Evolutionary conservation across 2,888 invertebrate genomes (phyloP).

Genomic region (Dichetophora obliterata): DNA sequence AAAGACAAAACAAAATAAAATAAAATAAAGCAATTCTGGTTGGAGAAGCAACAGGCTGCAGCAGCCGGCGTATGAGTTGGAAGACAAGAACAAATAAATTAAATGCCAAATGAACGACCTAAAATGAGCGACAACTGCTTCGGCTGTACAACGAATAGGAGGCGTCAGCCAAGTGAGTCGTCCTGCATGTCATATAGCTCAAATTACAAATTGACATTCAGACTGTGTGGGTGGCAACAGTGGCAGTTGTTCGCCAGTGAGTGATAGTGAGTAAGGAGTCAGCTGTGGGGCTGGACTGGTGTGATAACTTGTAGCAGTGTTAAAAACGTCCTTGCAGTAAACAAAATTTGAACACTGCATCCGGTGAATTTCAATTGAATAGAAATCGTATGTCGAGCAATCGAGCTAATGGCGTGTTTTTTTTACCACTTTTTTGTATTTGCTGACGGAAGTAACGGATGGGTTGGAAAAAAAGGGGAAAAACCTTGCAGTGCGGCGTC

Average conservation of each 20-base stretch:
- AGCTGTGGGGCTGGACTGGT: too few relatives aligned
- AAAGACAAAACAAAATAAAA: background rate
- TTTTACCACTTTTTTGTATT: too few relatives aligned
- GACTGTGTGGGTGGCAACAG: background rate
- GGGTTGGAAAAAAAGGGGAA: too few relatives aligned
- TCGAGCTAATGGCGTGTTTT: too few relatives aligned
- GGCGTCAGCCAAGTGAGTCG: background rate
- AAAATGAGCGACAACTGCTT: background rate
- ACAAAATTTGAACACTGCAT: background rate
- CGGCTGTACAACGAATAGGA: background rate
- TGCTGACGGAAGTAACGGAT: too few relatives aligned
- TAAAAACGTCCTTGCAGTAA: background rate
- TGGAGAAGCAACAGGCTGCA: background rate
- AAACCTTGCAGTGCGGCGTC: too few relatives aligned
- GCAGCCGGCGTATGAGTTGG: background rate
- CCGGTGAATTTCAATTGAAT: background rate
- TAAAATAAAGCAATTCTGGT: too few relatives aligned
- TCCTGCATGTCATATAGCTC: background rate
- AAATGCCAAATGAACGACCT: slow-evolving; percentile 1
- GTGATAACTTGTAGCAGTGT: too few relatives aligned
- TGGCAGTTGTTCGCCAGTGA: too few relatives aligned
- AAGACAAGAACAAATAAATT: slow-evolving; percentile 2
- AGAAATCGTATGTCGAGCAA: too few relatives aligned
- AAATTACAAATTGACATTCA: background rate
- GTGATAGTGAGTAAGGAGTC: too few relatives aligned